Percentiles rank a stretch among this genome's conserved stretches.
phyloP scores from a whole-genome alignment of 2,888 invertebrate genomes.

The Lochmaea capreae region DNA sequence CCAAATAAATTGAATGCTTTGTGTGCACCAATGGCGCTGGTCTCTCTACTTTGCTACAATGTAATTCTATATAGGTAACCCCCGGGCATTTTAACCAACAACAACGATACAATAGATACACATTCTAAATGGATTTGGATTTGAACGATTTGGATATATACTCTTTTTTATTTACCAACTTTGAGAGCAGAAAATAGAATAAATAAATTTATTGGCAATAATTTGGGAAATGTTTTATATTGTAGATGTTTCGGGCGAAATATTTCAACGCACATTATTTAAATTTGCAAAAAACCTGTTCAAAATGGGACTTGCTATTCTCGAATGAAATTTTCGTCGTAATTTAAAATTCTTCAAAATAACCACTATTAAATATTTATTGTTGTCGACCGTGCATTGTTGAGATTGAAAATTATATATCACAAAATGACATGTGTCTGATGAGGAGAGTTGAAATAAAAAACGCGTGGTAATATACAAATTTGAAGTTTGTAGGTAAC shows the following conservation, averaged over 20 bases:
- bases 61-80: slow-evolving; percentile 17
- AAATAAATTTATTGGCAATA: slow-evolving; percentile 9
- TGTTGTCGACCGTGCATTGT: no score
- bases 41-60: slow-evolving; percentile 3
- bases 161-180: neutral
- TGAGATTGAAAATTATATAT: no score
- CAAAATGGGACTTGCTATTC: no score
- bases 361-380: no score
- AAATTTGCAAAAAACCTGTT: no score
- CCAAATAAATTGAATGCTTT: slow-evolving; percentile 56
- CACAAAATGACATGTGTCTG: no score
- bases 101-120: slow-evolving; percentile 19
- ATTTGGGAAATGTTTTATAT: slow-evolving; percentile 9
- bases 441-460: no score
- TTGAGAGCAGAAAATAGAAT: neutral
- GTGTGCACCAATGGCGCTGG: slow-evolving; percentile 38
- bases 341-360: no score
- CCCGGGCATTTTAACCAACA: slow-evolving; percentile 17
- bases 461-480: no score
- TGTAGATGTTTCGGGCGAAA: neutral
- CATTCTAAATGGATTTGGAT: slow-evolving; percentile 19
- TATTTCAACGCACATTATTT: neutral
- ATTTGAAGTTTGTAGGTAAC: no score
- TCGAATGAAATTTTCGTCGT: no score
- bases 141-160: slow-evolving; percentile 17